These are phyloP conservation scores for Toxostoma redivivum DNA, from an alignment of 2,113 vertebrate genomes.

Conservation along the genomic window DNA sequence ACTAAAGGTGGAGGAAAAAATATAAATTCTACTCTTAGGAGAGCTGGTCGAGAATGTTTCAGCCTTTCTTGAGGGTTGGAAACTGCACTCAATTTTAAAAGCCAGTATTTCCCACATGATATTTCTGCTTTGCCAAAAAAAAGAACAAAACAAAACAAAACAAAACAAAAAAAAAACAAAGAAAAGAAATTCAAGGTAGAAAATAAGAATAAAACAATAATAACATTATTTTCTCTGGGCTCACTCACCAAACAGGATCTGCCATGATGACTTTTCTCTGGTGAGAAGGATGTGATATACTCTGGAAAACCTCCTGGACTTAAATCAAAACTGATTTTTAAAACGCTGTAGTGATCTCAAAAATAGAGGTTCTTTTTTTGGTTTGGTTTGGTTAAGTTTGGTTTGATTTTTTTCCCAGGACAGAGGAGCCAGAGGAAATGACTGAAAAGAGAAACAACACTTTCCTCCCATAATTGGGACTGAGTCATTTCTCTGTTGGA, in stretches of 20 bases:
- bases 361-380: neutral
- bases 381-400: neutral
- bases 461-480: neutral
- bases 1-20: neutral
- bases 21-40: neutral
- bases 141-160: neutral
- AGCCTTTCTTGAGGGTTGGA: neutral
- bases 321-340: neutral
- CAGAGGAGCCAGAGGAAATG: neutral
- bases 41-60: neutral
- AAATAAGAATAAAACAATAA: neutral
- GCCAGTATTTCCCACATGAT: neutral
- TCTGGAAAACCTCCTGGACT: neutral
- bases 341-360: neutral
- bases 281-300: neutral
- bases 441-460: neutral
- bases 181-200: neutral
- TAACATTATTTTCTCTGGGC: neutral
- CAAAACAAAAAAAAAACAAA: neutral
- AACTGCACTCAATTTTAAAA: neutral
- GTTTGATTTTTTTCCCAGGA: neutral
- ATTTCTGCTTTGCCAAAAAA: neutral
- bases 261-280: neutral
- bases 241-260: neutral
- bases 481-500: constrained; percentile 3